Evolutionary conservation across 2,888 invertebrate species (phyloP).

Genomic region (Conistra vaccinii): DNA sequence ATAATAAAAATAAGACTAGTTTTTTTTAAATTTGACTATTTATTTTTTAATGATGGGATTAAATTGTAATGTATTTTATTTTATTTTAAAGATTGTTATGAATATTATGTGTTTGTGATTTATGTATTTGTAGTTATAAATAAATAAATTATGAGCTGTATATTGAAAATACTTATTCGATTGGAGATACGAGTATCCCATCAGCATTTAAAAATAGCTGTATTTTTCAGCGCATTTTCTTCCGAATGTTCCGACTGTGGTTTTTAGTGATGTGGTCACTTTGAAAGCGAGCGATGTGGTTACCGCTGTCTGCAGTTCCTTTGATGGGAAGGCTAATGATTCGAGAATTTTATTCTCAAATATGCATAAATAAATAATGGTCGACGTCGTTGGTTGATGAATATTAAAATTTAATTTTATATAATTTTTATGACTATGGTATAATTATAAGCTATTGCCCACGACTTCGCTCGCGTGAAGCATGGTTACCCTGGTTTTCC

Average conservation of each 20-base stretch:
- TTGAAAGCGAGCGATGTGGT: constrained; percentile 43
- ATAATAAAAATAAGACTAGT: too few relatives aligned
- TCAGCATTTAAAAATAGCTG: constrained; percentile 10
- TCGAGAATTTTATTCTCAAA: not conserved
- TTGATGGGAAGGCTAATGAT: constrained; percentile 30
- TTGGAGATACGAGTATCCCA: not conserved
- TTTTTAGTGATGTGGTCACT: constrained; percentile 34
- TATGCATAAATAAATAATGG: not conserved
- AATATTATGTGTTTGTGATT: not conserved
- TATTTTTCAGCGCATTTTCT: constrained; percentile 11
- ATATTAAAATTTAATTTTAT: not conserved
- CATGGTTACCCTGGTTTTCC: too few relatives aligned
- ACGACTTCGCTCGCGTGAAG: too few relatives aligned
- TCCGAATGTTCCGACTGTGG: constrained; percentile 13
- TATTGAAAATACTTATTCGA: not conserved
- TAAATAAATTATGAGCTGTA: not conserved
- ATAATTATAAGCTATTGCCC: too few relatives aligned
- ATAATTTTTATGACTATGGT: too few relatives aligned
- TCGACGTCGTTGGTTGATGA: not conserved
- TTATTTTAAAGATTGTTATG: not conserved
- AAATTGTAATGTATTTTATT: too few relatives aligned
- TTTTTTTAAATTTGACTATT: too few relatives aligned
- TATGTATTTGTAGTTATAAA: not conserved
- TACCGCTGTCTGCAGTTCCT: constrained; percentile 16
- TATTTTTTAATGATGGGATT: too few relatives aligned